These are phyloP conservation scores for Callyntrura guangdongensis DNA, from an alignment of 2,888 invertebrate genomes.

Conservation along the genomic window DNA sequence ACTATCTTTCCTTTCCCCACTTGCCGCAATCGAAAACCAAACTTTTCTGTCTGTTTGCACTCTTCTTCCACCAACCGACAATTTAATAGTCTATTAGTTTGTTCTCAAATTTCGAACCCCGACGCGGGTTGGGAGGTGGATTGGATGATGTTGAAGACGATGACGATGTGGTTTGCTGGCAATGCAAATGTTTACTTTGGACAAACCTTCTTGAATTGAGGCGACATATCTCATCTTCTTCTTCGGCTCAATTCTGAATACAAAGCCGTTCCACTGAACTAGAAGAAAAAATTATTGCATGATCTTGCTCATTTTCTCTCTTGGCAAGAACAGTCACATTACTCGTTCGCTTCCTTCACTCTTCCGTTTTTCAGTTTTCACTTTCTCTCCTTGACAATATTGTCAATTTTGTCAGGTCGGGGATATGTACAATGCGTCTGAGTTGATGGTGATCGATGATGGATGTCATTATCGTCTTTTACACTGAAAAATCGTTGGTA, in stretches of 20 bases:
- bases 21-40: conserved; percentile 1
- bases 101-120: conserved; percentile 5
- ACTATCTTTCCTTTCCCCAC: conserved; percentile 30
- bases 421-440: neutral
- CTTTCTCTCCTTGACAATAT: conserved; percentile 15
- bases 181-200: conserved; percentile 76
- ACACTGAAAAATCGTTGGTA: conserved; percentile 17
- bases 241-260: neutral
- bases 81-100: conserved; percentile 50
- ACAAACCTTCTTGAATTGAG: conserved; percentile 66
- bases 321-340: neutral
- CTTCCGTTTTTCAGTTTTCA: neutral
- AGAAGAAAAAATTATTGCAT: conserved; percentile 4
- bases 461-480: conserved; percentile 64
- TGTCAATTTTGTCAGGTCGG: neutral
- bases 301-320: neutral
- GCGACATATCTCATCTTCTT: neutral
- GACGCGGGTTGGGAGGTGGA: conserved; percentile 9
- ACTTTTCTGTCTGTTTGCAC: conserved; percentile 42
- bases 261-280: conserved; percentile 18
- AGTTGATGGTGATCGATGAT: conserved; percentile 66
- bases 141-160: conserved; percentile 48
- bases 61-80: conserved; percentile 21
- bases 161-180: conserved; percentile 64
- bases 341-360: conserved; percentile 7